Percentiles rank a stretch among this genome's conserved stretches.
These are phyloP conservation scores for Cheilosia variabilis DNA, from an alignment of 2,888 invertebrate genomes.

Conservation along the genomic window DNA sequence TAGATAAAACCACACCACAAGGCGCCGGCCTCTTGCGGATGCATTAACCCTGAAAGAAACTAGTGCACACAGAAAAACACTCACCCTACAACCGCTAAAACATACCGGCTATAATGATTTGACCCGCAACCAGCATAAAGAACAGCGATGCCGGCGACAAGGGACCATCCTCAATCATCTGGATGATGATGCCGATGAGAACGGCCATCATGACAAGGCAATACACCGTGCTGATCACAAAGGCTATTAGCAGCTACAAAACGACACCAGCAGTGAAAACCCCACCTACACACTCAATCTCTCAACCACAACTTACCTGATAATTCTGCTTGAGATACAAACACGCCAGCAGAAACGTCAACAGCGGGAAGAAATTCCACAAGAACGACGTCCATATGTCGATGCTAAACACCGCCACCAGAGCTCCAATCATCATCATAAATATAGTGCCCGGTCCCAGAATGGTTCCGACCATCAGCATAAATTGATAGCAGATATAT, in stretches of 20 bases:
- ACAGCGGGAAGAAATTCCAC: slow-evolving; percentile 88
- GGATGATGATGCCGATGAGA: slow-evolving; percentile 90
- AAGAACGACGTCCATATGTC: slow-evolving; percentile 88
- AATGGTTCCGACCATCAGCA: slow-evolving; percentile 89
- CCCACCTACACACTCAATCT: background rate
- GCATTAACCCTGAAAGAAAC: slow-evolving; percentile 86
- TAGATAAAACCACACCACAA: slow-evolving; percentile 91
- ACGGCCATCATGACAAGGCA: slow-evolving; percentile 95
- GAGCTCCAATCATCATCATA: slow-evolving; percentile 91
- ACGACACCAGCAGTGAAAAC: background rate
- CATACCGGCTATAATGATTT: slow-evolving; percentile 87
- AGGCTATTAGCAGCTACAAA: slow-evolving; percentile 88
- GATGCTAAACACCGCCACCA: slow-evolving; percentile 89
- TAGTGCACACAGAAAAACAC: background rate
- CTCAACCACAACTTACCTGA: slow-evolving; percentile 85
- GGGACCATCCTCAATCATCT: slow-evolving; percentile 91
- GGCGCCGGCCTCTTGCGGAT: slow-evolving; percentile 91
- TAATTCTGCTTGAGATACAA: slow-evolving; percentile 86
- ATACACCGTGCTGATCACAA: slow-evolving; percentile 90
- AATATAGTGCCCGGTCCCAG: slow-evolving; percentile 90
- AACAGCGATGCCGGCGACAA: slow-evolving; percentile 93
- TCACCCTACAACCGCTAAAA: background rate
- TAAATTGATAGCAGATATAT: slow-evolving; percentile 90
- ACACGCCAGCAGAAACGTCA: slow-evolving; percentile 87
- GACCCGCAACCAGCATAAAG: slow-evolving; percentile 89